Evolutionary conservation across 1,140 invertebrate species (phyloP), one percentile per base, ranked within the genome.

Genomic region (Sitobion miscanthi): DNA sequence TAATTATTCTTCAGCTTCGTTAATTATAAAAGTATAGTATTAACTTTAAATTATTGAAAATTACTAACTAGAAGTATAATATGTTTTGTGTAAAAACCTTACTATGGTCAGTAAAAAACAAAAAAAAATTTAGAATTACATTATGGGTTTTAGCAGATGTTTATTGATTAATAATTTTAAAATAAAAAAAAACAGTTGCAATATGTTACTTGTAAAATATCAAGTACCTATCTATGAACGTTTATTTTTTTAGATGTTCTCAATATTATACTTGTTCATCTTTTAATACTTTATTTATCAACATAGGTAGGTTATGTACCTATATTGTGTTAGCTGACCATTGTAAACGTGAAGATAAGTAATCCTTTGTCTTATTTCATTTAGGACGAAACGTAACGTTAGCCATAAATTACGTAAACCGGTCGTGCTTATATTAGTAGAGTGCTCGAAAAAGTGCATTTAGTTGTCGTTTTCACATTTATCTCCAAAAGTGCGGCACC

Each of bases 391-490:
- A 17, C 35, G 0, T 42, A 42, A 83, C 82, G 38, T 23, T 42
- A 23, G 82, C 82, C 21, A 23, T 83, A 83, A 83, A 83, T 83
- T 42, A 83, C 38, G 9, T 42, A 23, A 42, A 83, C 35, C 6
- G 7, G 82, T 23, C 38, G 21, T 83, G n/a, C 21, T 35, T 83
- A 83, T 83, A 83, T 83, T 83, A 83, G 38, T 38, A 9, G 38
- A 83, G 82, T 38, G 20, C 82, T 83, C 7, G 82, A 83, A 83
- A 83, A 83, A 83, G 35, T 83, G 82, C 82, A 83, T 83, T 83
- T 83, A 38, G 82, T 83, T 42, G 82, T 83, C 82, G 38, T 83
- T 83, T 83, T 83, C 82, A 83, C 38, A 83, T 83, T 83, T 83
- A 83, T 83, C 21, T 83, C 21, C 38, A 83, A 42, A 83, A 83